Conservation (phyloP, 2,797 vertebrate genomes). For the Protonibea diacanthus region DNA sequence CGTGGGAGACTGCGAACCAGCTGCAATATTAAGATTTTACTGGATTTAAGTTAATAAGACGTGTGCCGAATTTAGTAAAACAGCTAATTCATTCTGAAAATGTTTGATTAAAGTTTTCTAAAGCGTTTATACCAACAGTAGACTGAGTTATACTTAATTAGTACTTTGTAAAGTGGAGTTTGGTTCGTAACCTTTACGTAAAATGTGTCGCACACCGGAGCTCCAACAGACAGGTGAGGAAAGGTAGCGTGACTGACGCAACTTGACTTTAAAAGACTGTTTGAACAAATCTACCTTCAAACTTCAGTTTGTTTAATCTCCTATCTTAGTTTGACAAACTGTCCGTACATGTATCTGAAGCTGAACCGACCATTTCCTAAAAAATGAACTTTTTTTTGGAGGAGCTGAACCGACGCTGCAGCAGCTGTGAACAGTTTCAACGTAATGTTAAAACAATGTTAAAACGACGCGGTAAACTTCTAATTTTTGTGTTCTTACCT, state of each 20-base stretch:
- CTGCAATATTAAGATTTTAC: not conserved
- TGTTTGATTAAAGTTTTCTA: rapidly evolving
- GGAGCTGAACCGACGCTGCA: constrained; percentile 22
- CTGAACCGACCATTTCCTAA: not conserved
- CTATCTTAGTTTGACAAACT: rapidly evolving
- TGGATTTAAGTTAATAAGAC: not conserved
- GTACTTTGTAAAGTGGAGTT: not conserved
- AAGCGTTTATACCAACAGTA: rapidly evolving
- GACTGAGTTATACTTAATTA: not conserved
- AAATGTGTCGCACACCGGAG: not conserved
- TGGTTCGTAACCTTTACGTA: not conserved
- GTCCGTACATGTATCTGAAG: not conserved
- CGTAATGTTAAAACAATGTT: too few species aligned
- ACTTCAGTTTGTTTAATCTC: rapidly evolving
- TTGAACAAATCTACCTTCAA: not conserved
- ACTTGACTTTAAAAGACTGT: not conserved
- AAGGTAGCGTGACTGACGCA: constrained; percentile 40
- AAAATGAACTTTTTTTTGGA: constrained; percentile 4
- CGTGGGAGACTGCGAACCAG: not conserved
- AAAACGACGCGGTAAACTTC: not conserved
- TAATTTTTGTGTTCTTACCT: constrained; percentile 68
- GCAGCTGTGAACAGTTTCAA: not conserved
- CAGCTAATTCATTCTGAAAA: not conserved
- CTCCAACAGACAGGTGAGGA: constrained; percentile 47
- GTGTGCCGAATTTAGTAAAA: not conserved